Percentiles rank a stretch among this genome's conserved stretches.
These are phyloP conservation scores for Poeciliopsis retropinna DNA, from an alignment of 2,113 vertebrate genomes.

Conservation along the genomic window DNA sequence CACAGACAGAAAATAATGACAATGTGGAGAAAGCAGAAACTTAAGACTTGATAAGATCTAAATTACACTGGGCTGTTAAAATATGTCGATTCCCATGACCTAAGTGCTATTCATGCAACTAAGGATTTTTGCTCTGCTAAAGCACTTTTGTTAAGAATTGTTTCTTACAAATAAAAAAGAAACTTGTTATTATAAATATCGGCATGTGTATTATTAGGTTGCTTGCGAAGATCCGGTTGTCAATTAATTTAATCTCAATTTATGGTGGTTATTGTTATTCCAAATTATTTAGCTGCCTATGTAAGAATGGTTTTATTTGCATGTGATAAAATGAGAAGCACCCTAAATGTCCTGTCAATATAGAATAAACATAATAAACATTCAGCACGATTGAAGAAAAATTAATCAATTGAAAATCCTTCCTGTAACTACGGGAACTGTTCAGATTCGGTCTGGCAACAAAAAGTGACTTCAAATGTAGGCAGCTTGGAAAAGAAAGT, in stretches of 20 bases:
- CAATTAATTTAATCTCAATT: constrained; percentile 49
- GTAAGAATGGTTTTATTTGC: background rate
- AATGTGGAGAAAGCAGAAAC: constrained; percentile 44
- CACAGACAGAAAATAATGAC: constrained; percentile 39
- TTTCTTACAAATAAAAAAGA: constrained; percentile 38
- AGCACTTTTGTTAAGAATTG: constrained; percentile 44
- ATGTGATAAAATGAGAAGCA: background rate
- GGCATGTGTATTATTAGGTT: constrained; percentile 10
- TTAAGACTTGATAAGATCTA: constrained; percentile 74
- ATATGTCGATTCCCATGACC: constrained; percentile 65
- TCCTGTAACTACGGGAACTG: too few relatives aligned
- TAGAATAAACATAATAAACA: background rate
- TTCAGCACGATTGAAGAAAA: too few relatives aligned
- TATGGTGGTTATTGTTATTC: constrained; percentile 26
- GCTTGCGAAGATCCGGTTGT: constrained; percentile 26
- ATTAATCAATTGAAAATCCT: too few relatives aligned
- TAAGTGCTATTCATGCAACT: constrained; percentile 64
- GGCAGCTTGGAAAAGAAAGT: background rate
- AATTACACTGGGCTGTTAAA: constrained; percentile 71
- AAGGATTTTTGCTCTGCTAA: constrained; percentile 65
- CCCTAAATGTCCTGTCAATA: background rate
- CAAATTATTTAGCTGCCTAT: constrained; percentile 33
- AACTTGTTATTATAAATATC: constrained; percentile 14
- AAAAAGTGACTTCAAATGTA: background rate
- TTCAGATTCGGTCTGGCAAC: too few relatives aligned